Conservation (phyloP, 2,797 vertebrate species). For the Danio jaintianensis region DNA sequence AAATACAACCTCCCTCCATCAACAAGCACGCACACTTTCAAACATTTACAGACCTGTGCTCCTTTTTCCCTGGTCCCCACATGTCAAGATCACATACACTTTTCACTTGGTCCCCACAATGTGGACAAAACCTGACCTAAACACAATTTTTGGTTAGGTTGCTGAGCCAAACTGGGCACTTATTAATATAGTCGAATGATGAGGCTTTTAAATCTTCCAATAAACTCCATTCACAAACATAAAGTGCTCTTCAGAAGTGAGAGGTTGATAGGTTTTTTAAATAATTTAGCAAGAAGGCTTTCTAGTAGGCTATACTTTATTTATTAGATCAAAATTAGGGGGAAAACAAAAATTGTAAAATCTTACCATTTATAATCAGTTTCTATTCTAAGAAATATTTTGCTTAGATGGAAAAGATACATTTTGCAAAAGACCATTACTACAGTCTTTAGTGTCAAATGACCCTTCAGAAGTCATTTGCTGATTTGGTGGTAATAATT, state of each 20-base stretch:
- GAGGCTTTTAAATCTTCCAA: not conserved
- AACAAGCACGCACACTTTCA: slow-evolving; percentile 28
- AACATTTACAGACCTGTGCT: slow-evolving; percentile 39
- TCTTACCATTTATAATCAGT: too few species aligned
- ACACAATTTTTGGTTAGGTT: not conserved
- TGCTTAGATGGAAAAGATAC: too few species aligned
- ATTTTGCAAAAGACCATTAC: too few species aligned
- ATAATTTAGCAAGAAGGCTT: too few species aligned
- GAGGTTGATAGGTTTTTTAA: not conserved
- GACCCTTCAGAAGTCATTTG: too few species aligned
- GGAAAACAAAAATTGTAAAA: too few species aligned
- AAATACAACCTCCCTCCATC: slow-evolving; percentile 7
- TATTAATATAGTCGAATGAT: not conserved
- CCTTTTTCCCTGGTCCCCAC: not conserved
- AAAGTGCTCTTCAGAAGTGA: not conserved
- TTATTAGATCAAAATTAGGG: too few species aligned
- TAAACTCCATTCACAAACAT: not conserved
- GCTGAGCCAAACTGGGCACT: not conserved
- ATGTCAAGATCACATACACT: not conserved
- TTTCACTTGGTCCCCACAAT: not conserved
- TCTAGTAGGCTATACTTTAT: too few species aligned
- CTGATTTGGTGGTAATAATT: too few species aligned
- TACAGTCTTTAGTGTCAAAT: too few species aligned
- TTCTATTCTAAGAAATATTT: too few species aligned
- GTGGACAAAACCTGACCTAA: not conserved